Evolutionary conservation across 1,140 invertebrate species (phyloP), one percentile per base, ranked within the genome.

Genomic region (Delia radicum): DNA sequence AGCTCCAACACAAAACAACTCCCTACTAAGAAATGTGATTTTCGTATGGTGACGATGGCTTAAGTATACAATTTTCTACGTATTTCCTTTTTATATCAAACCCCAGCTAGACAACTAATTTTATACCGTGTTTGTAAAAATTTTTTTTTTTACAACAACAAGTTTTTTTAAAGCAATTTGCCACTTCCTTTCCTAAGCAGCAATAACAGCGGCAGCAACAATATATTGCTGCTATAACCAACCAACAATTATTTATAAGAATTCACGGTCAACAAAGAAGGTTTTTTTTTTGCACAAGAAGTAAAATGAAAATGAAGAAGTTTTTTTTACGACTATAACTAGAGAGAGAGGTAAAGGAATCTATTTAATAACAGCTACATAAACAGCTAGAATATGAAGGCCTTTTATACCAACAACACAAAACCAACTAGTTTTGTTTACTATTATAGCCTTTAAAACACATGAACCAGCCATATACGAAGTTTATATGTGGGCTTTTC

Each of bases 221-320:
- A 55, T 3, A 15, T 15, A 48, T 15, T 15, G 15, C 42, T 13
- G 13, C 6, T 21, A 7, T 18, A 21, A 55, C 18, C 21, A 55
- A 69, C n/a, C 29, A 69, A 69, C 65, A 69, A 69, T 69, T 33
- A 69, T 33, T 37, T 69, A 37, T 0, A 69, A 69, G 65, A 69
- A 69, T 69, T 69, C 65, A 69, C 65, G 65, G 65, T 69, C 65
- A 69, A 69, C 65, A 18, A 69, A 69, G n/a, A 69, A 69, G 65
- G 65, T 69, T 33, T 26, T 24, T 28, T 65, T 27, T 15, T 65
- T 65, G 13, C 62, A n/a, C n/a, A 33, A n/a, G n/a, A 27, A 33
- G 65, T 69, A 69, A 33, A 69, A 63, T 33, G 65, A 69, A 69
- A 69, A 69, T 69, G 65, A 69, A 69, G 65, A 69, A 69, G 18